A percentile compares a stretch with the other conserved stretches of the same genome.
Conservation (phyloP, 2,797 vertebrate species). For the Manis crassicaudata region DNA sequence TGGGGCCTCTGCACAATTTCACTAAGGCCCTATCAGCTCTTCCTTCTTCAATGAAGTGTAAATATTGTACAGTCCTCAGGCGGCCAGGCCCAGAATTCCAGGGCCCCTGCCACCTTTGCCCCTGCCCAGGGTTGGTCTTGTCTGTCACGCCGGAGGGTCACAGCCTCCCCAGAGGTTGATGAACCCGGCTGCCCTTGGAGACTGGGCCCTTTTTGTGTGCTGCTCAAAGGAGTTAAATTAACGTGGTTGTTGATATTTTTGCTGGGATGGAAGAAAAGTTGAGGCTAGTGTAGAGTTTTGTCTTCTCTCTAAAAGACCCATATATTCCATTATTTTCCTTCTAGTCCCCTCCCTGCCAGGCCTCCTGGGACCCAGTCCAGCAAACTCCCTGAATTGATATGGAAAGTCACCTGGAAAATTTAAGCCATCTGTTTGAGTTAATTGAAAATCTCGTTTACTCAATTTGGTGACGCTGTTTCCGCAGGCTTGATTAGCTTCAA, state of each 20-base stretch:
- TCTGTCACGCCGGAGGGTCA: not conserved
- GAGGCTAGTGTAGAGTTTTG: fast-evolving
- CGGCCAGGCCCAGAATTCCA: not conserved
- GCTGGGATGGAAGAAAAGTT: not conserved
- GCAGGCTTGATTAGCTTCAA: conserved; percentile 67
- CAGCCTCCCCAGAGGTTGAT: not conserved
- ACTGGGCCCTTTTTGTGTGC: fast-evolving
- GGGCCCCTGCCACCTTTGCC: not conserved
- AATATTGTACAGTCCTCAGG: not conserved
- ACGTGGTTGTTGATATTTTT: fast-evolving
- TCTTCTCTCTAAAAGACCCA: not conserved
- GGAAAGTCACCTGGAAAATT: conserved; percentile 76
- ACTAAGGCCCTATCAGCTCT: fast-evolving
- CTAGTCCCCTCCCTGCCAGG: not conserved
- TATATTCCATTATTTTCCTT: not conserved
- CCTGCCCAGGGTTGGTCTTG: fast-evolving
- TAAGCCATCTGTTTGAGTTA: conserved; percentile 72
- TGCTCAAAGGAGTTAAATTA: fast-evolving
- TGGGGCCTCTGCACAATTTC: not conserved
- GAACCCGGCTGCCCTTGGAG: not conserved
- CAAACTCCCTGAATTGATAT: conserved; percentile 43
- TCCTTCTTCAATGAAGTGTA: not conserved
- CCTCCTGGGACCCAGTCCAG: conserved; percentile 37
- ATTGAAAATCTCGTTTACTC: conserved; percentile 72
- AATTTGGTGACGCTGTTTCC: conserved; percentile 64